phyloP scores from a whole-genome alignment of 2,797 vertebrate species.

The Falco cherrug region DNA sequence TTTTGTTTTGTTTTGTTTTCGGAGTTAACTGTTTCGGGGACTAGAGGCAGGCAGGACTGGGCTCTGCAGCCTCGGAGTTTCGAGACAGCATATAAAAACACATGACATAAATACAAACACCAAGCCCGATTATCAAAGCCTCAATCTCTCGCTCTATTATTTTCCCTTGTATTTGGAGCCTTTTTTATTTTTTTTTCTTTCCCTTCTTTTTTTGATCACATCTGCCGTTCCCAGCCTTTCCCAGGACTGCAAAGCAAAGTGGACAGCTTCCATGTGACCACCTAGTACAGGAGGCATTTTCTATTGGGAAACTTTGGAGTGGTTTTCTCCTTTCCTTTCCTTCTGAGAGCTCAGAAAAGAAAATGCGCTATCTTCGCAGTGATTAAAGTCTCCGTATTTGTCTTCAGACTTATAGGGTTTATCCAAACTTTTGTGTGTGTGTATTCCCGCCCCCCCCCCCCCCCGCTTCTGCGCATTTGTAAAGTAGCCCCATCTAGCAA shows the following conservation, averaged over 20 bases:
- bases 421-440: conserved; percentile 71
- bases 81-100: conserved; percentile 40
- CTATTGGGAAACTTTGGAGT: conserved; percentile 38
- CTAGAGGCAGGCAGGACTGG: neutral
- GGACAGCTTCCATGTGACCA: conserved; percentile 37
- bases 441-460: neutral
- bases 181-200: neutral
- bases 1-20: conserved; percentile 17
- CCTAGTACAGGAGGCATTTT: conserved; percentile 52
- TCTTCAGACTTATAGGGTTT: conserved; percentile 65
- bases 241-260: conserved; percentile 23
- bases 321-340: conserved; percentile 16
- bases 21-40: conserved; percentile 42
- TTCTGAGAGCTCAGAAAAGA: conserved; percentile 9
- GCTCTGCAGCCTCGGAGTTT: neutral
- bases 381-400: conserved; percentile 62
- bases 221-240: conserved; percentile 16
- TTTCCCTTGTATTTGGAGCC: neutral
- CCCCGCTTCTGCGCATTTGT: conserved; percentile 64
- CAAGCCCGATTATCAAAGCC: conserved; percentile 27
- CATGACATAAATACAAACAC: conserved; percentile 29
- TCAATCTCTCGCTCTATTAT: conserved; percentile 36
- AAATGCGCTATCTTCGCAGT: conserved; percentile 43
- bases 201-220: neutral
- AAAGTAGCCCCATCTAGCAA: conserved; percentile 86